Evolutionary conservation across 2,113 vertebrate genomes (phyloP).

Genomic region (Phainopepla nitens): DNA sequence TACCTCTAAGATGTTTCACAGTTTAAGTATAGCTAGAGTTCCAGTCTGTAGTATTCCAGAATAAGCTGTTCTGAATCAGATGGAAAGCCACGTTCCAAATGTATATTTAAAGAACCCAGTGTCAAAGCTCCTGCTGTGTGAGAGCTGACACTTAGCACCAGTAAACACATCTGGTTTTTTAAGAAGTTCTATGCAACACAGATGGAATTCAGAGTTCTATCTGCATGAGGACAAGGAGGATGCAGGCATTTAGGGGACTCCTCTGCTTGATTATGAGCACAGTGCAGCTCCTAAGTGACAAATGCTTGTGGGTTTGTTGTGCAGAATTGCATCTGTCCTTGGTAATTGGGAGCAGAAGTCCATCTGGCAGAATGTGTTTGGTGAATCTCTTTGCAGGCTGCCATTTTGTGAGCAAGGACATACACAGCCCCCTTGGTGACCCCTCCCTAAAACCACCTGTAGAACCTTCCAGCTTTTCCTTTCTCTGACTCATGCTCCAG

Average conservation of each 20-base stretch:
- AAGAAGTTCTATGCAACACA: not conserved
- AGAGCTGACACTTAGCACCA: not conserved
- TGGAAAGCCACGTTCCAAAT: not conserved
- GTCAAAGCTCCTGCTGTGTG: not conserved
- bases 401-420: not conserved
- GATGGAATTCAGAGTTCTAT: not conserved
- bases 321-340: not conserved
- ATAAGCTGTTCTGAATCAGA: not conserved
- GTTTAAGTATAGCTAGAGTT: not conserved
- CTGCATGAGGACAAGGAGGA: not conserved
- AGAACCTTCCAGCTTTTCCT: constrained; percentile 38
- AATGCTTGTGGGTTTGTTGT: not conserved
- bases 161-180: not conserved
- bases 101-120: not conserved
- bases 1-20: not conserved
- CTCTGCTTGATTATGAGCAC: not conserved
- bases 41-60: not conserved
- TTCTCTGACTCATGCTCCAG: not conserved
- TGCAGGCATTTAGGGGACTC: not conserved
- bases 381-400: constrained; percentile 10
- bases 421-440: not conserved
- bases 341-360: constrained; percentile 1
- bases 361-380: constrained; percentile 22
- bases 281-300: not conserved
- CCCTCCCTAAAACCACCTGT: constrained; percentile 33